Evolutionary conservation across 2,113 vertebrate genomes (phyloP).

Genomic region (Candoia aspera): DNA sequence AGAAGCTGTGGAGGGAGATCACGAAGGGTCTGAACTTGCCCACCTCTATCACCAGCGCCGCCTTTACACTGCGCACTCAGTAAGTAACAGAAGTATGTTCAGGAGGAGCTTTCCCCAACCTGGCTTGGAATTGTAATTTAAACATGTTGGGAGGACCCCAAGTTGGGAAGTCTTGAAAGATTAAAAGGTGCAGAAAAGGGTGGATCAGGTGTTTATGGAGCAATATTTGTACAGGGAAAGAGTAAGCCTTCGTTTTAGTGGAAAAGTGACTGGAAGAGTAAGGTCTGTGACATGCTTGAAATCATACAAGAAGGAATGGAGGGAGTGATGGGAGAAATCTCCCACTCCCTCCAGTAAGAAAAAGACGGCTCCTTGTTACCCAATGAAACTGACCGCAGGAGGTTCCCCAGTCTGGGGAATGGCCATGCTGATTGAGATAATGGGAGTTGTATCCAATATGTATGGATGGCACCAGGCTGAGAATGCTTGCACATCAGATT

Average conservation of each 20-base stretch:
- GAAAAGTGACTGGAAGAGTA: background rate
- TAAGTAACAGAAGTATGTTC: slow-evolving; percentile 69
- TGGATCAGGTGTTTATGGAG: background rate
- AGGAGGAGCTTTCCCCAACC: background rate
- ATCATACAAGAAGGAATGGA: background rate
- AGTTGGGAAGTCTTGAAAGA: no score
- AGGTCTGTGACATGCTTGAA: background rate
- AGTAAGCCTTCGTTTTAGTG: background rate
- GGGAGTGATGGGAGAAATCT: no score
- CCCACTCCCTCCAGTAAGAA: background rate
- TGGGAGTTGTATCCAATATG: background rate
- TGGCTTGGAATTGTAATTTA: background rate
- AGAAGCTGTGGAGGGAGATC: slow-evolving; percentile 98
- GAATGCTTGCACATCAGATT: background rate
- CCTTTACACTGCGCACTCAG: slow-evolving; percentile 98
- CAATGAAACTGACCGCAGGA: background rate
- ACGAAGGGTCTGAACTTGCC: slow-evolving; percentile 97
- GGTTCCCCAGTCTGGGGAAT: background rate
- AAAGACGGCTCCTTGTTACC: background rate
- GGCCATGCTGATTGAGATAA: background rate
- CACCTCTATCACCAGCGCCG: slow-evolving; percentile 98
- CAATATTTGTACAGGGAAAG: background rate
- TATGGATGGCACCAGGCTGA: background rate
- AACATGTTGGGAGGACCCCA: no score
- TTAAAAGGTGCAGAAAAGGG: background rate